These are phyloP conservation scores for Amphiprion clarkii DNA, from an alignment of 2,797 vertebrate genomes.

Conservation along the genomic window DNA sequence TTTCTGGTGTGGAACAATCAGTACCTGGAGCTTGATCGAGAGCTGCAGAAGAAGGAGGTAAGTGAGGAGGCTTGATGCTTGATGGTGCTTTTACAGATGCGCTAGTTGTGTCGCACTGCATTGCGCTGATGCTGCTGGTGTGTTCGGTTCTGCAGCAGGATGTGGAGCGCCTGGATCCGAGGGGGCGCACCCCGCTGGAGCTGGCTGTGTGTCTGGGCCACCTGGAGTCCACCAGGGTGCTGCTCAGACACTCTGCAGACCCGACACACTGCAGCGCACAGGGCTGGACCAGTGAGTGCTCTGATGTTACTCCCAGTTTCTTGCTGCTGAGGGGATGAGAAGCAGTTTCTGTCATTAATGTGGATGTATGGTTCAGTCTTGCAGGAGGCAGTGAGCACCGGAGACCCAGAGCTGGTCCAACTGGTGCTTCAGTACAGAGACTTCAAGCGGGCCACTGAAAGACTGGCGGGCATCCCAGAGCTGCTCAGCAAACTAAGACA, in stretches of 20 bases:
- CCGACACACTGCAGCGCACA: constrained; percentile 90
- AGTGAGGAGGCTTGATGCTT: constrained; percentile 13
- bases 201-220: constrained; percentile 94
- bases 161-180: constrained; percentile 89
- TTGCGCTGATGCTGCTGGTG: constrained; percentile 61
- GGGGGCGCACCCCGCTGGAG: constrained; percentile 92
- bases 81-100: constrained; percentile 16
- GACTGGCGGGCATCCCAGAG: constrained; percentile 94
- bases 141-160: constrained; percentile 85
- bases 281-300: constrained; percentile 91
- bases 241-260: constrained; percentile 91
- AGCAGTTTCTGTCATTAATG: neutral
- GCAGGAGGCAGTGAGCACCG: constrained; percentile 97
- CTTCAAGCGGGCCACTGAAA: constrained; percentile 92
- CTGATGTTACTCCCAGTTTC: neutral
- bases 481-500: constrained; percentile 94
- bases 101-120: constrained; percentile 57
- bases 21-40: constrained; percentile 92
- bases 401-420: constrained; percentile 96
- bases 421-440: constrained; percentile 96
- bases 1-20: constrained; percentile 94
- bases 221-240: constrained; percentile 91
- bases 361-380: constrained; percentile 85
- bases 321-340: neutral
- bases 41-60: constrained; percentile 91